Evolutionary conservation across 2,113 vertebrate species (phyloP), one percentile per base, ranked within the genome.

Genomic region (Alethe diademata): DNA sequence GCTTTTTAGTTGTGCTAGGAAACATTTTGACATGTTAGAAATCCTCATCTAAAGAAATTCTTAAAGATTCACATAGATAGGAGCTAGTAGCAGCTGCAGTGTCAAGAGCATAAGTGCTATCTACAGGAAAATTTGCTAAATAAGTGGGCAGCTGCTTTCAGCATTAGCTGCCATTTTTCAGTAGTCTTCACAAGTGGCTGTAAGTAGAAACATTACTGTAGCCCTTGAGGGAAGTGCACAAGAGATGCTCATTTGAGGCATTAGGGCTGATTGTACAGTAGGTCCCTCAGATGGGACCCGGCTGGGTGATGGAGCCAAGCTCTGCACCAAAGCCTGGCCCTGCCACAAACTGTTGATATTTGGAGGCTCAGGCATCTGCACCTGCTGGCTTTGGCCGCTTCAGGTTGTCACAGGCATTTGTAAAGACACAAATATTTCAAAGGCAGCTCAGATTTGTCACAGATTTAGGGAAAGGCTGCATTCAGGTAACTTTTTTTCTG

Each of bases 151-250:
- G 72, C 64, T 81, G 72, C 72, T 93, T 96, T 92, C 79, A 81
- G 64, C 85, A n/a, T 51, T 90, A 84, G 82, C 75, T 88, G 51
- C 90, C 90, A 71, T 96, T 96, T 95, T 96, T 94, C 88, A 81
- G 76, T 88, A 72, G 93, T 95, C 88, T 86, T 84, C 57, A 86
- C 72, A 95, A 88, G 85, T 93, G 83, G 43, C 82, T 25, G 0
- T 86, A 88, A 93, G 82, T 88, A 96, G 72, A 86, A 88, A 93
- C 40, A 83, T 88, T 70, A 70, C 78, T 65, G 71, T 35, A 90
- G 91, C 72, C 88, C 86, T 90, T 86, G 79, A 93, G 67, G 67
- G 79, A 92, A 88, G 54, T 42, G 90, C 75, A 38, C 42, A 66
- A 66, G 85, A 90, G 90, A 58, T 90, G 86, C 47, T 94, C 51